Conservation (phyloP, 1,140 invertebrate genomes). For the Megathymus violae region DNA sequence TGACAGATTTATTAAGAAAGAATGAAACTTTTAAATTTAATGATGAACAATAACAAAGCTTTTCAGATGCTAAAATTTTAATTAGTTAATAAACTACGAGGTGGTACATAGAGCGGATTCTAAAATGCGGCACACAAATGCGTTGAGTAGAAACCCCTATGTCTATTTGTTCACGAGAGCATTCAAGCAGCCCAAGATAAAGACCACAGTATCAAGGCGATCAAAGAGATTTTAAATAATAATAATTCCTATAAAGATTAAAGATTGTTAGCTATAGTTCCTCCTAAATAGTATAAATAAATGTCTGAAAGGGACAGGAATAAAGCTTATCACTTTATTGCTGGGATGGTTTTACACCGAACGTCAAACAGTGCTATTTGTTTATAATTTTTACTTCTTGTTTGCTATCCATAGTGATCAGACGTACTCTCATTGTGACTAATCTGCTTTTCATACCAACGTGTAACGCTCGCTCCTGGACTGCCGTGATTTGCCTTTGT, state of each 20-base stretch:
- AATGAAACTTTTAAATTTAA: slow-evolving; percentile 32
- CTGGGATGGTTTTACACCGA: too few species aligned
- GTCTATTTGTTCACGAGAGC: slow-evolving; percentile 9
- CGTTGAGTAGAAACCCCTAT: slow-evolving; percentile 34
- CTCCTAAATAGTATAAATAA: too few species aligned
- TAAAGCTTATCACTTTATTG: too few species aligned
- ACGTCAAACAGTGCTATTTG: too few species aligned
- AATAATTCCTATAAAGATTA: slow-evolving; percentile 7
- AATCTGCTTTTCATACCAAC: too few species aligned
- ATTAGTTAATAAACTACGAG: slow-evolving; percentile 12
- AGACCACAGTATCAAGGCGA: slow-evolving; percentile 19
- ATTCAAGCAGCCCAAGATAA: slow-evolving; percentile 16
- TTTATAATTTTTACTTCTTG: too few species aligned
- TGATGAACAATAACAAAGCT: slow-evolving; percentile 7
- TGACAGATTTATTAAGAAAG: slow-evolving; percentile 52
- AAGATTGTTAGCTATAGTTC: too few species aligned
- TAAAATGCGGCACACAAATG: not conserved
- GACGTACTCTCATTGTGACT: not conserved
- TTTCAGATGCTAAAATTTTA: slow-evolving; percentile 27
- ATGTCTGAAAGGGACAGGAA: too few species aligned
- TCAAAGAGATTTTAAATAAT: slow-evolving; percentile 33
- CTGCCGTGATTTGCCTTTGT: not conserved
- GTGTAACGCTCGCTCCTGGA: slow-evolving; percentile 1
- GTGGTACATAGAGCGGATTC: not conserved
- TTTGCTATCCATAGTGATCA: too few species aligned